Percentiles rank a stretch among this genome's conserved stretches.
Conservation (phyloP, 2,113 vertebrate species). For the Rhagologus leucostigma region DNA sequence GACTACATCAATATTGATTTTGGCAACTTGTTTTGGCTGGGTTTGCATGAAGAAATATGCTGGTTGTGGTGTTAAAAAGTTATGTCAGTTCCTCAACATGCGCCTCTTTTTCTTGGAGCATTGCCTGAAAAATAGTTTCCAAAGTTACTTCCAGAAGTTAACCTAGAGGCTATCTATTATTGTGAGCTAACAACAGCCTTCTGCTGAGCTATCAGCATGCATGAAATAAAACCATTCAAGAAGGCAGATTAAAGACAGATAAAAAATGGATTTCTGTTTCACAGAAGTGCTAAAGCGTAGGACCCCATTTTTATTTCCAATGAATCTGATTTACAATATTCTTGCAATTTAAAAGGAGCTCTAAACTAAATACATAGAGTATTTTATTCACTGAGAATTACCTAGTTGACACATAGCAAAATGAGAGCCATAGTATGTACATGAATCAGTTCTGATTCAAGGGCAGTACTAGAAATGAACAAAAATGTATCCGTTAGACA, state of each 20-base stretch:
- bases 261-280: background rate
- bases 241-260: background rate
- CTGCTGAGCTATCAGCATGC: conserved; percentile 5
- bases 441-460: background rate
- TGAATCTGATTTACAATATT: background rate
- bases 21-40: conserved; percentile 75
- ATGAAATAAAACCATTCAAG: background rate
- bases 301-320: background rate
- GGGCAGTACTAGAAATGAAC: background rate
- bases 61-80: conserved; percentile 86
- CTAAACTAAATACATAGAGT: background rate
- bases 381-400: background rate
- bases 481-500: background rate
- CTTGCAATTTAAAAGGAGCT: background rate
- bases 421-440: background rate
- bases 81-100: conserved; percentile 88
- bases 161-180: conserved; percentile 64
- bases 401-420: background rate
- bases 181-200: conserved; percentile 14
- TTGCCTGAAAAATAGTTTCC: conserved; percentile 76
- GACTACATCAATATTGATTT: conserved; percentile 86
- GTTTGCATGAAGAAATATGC: conserved; percentile 77
- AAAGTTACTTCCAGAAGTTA: conserved; percentile 80
- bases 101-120: conserved; percentile 80
- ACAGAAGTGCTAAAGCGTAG: background rate